A percentile compares a stretch with the other conserved stretches of the same genome.
Conservation (phyloP, 1,140 invertebrate species). For the Conus betulinus region DNA sequence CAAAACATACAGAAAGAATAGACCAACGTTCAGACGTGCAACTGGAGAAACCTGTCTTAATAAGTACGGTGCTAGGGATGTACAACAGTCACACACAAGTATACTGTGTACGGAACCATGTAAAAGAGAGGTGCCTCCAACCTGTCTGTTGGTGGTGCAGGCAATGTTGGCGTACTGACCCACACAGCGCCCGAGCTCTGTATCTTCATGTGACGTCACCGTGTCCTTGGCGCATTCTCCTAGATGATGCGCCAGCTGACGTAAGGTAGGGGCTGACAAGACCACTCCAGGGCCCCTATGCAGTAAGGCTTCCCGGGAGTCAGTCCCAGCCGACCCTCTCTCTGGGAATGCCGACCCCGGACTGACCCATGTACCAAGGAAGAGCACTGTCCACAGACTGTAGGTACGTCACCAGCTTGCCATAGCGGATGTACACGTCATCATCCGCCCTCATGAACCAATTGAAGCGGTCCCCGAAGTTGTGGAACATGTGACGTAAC, state of each 20-base stretch:
- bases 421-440: conserved; percentile 93
- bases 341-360: conserved; percentile 11
- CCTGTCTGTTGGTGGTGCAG: conserved; percentile 98
- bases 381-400: conserved; percentile 90
- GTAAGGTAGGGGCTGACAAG: conserved; percentile 75
- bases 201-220: conserved; percentile 97
- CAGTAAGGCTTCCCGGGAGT: conserved; percentile 39
- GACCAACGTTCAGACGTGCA: too few species aligned
- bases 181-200: conserved; percentile 96
- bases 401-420: conserved; percentile 88
- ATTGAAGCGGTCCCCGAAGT: conserved; percentile 88
- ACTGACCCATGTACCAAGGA: conserved; percentile 83
- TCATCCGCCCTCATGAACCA: conserved; percentile 98
- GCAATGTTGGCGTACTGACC: conserved; percentile 91
- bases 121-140: conserved; percentile 76
- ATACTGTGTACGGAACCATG: too few species aligned
- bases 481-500: conserved; percentile 97
- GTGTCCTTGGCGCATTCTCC: conserved; percentile 87
- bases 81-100: too few species aligned
- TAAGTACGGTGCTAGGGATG: too few species aligned
- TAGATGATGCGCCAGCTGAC: conserved; percentile 79
- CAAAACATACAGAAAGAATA: too few species aligned
- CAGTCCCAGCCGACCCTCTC: conserved; percentile 44
- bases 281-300: conserved; percentile 97
- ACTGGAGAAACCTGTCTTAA: too few species aligned